These are phyloP conservation scores for Jacana jacana DNA, from an alignment of 2,113 vertebrate species.

Conservation along the genomic window DNA sequence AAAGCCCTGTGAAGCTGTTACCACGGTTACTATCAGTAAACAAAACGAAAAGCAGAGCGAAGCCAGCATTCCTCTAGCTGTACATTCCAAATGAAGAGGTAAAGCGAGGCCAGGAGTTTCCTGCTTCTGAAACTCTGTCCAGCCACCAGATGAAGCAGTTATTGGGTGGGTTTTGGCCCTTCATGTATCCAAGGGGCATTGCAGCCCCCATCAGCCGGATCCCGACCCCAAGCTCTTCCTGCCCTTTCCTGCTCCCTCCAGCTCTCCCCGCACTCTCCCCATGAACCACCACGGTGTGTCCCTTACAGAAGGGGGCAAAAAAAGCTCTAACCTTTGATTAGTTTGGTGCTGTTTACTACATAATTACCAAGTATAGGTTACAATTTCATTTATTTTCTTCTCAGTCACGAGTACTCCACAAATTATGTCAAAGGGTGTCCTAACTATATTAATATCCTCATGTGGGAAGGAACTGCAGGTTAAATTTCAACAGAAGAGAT, in stretches of 20 bases:
- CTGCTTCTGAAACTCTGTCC: neutral
- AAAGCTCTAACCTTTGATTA: neutral
- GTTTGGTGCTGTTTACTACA: neutral
- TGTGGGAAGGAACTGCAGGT: neutral
- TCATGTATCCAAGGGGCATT: accelerated
- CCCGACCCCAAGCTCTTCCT: neutral
- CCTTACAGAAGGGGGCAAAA: neutral
- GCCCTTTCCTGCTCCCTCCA: neutral
- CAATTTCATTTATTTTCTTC: neutral
- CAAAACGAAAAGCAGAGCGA: neutral
- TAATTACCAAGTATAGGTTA: neutral
- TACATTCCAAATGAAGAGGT: neutral
- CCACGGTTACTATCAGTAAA: slow-evolving; percentile 28
- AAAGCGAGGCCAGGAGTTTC: neutral
- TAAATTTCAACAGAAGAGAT: slow-evolving; percentile 22
- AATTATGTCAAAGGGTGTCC: neutral
- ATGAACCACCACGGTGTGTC: neutral
- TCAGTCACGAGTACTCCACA: neutral
- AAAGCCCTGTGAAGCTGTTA: neutral
- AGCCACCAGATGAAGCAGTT: neutral
- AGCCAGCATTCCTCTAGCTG: neutral
- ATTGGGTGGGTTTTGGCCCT: neutral
- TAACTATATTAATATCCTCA: neutral
- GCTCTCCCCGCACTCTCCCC: neutral
- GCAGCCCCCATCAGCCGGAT: neutral